Evolutionary conservation across 1,140 invertebrate genomes (phyloP).

Genomic region (Drosophila neocordata): DNA sequence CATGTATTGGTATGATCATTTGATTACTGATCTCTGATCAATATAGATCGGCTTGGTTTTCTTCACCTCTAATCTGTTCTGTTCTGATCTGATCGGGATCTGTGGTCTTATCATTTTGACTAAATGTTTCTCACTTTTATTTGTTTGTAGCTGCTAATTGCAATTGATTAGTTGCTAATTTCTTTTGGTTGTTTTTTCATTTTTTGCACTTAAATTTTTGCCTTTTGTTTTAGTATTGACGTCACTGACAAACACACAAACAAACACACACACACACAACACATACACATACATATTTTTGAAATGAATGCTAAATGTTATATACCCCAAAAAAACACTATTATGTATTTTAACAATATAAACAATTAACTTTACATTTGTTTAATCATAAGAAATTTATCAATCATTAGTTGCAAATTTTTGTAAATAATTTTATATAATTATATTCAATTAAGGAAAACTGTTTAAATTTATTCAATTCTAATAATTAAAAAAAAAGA

Average conservation of each 20-base stretch:
- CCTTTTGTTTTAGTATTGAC: background rate
- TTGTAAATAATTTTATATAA: background rate
- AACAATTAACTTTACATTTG: background rate
- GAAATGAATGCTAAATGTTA: background rate
- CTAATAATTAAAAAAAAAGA: too few species aligned
- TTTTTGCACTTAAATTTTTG: background rate
- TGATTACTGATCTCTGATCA: background rate
- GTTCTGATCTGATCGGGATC: background rate
- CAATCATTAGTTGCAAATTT: background rate
- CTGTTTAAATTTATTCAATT: too few species aligned
- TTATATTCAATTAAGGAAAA: background rate
- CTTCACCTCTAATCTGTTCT: background rate
- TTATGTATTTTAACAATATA: background rate
- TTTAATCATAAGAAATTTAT: background rate
- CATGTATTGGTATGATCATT: background rate
- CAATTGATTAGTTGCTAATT: constrained; percentile 5
- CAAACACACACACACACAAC: constrained; percentile 1
- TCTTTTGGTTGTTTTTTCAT: background rate
- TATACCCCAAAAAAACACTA: background rate
- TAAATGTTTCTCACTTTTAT: background rate
- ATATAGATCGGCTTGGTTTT: too few species aligned
- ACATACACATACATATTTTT: background rate
- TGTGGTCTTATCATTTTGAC: constrained; percentile 1
- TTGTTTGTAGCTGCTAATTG: background rate
- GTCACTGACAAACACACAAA: background rate